Base-by-base conservation (phyloP, 2,888 invertebrate genomes). In the Xestoiulus laeticollis region DNA sequence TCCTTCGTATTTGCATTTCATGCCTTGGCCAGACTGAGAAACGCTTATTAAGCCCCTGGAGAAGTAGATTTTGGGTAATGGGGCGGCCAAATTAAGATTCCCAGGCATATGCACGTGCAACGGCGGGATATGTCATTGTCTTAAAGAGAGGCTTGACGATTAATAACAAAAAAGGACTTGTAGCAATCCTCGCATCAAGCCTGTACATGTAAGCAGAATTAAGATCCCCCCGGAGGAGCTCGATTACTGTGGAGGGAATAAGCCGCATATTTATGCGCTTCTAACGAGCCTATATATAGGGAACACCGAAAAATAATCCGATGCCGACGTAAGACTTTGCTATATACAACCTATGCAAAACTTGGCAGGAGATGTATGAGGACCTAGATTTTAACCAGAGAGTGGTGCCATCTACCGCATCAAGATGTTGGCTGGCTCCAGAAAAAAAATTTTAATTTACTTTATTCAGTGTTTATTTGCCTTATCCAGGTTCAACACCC, bases 81-180 rank as follows among this genome's bases (percentile, higher is more conserved):
- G 53, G 26, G 12, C 10, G 26, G 68, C 68, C 68, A 26, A 68
- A 26, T 26, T 68, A 26, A 68, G 26, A 68, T 68, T 68, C 68
- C 68, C 68, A 26, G 68, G 68, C 68, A 10, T n/a, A n/a, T 26
- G 68, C 68, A 68, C 68, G 68, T 68, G 26, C 68, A 68, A n/a
- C 26, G 38, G 53, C 68, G 8, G 26, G 68, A 68, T 22, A 22
- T 68, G 68, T 26, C 26, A 68, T 68, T 26, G 68, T 68, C 26
- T 26, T 68, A 26, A 10, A 38, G 26, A 26, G 68, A 68, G 26
- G n/a, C n/a, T 68, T 26, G 14, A 68, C 68, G n/a, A 68, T 68
- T 68, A 26, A 26, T 26, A 68, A 48, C 4, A 19, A 19, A 48
- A 48, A 48, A 48, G 12, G 48, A 48, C 19, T 48, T 38, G 38